Conservation (phyloP, 2,888 invertebrate species). For the Abrostola triplasia region DNA sequence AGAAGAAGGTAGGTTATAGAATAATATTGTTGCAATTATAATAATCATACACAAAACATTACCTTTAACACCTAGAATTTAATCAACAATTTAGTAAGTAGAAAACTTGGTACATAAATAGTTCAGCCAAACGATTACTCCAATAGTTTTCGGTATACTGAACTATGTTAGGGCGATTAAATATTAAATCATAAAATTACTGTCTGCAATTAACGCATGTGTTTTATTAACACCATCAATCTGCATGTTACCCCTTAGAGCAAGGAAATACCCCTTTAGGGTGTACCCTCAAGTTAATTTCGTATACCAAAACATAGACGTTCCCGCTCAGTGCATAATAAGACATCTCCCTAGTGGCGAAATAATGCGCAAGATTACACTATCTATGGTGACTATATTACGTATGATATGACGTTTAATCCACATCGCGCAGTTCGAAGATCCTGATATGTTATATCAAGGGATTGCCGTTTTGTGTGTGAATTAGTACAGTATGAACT, state of each 20-base stretch:
- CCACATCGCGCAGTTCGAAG: constrained; percentile 61
- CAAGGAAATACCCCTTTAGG: constrained; percentile 70
- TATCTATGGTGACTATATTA: constrained; percentile 32
- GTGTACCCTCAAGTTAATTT: constrained; percentile 76
- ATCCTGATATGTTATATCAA: constrained; percentile 69
- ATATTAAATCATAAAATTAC: constrained; percentile 54
- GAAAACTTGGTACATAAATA: too few relatives aligned
- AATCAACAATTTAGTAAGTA: too few relatives aligned
- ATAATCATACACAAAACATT: not conserved
- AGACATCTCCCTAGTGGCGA: constrained; percentile 79
- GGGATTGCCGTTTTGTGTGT: constrained; percentile 58
- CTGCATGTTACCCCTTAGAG: constrained; percentile 69
- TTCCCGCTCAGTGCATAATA: constrained; percentile 77
- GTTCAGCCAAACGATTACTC: not conserved
- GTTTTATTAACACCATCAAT: constrained; percentile 79
- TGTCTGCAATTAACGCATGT: constrained; percentile 69
- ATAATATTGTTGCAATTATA: not conserved
- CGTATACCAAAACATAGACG: constrained; percentile 78
- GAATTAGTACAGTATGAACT: constrained; percentile 54
- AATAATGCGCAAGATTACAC: constrained; percentile 69
- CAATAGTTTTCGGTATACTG: not conserved
- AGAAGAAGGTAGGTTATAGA: too few relatives aligned
- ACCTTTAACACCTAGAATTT: too few relatives aligned
- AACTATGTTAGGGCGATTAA: constrained; percentile 31
- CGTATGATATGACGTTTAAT: constrained; percentile 59